Conservation (phyloP, 1,140 invertebrate genomes). For the Centruroides sculpturatus region DNA sequence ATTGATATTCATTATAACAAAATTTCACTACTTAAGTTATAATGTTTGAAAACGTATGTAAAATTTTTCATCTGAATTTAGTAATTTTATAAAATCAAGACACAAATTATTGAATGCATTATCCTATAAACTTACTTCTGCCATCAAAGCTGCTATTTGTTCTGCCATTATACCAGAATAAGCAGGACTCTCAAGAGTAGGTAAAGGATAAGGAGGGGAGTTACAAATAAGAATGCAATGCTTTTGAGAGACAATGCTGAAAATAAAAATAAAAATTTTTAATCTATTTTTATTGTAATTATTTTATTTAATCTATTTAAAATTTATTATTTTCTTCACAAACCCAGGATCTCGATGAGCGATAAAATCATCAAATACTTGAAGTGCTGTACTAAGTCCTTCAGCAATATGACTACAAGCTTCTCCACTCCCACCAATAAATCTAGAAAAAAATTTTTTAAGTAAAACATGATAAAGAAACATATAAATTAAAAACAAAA, state of each 20-base stretch:
- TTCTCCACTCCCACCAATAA: conserved; percentile 77
- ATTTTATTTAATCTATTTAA: not conserved
- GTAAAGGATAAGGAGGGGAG: conserved; percentile 77
- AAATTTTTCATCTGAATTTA: no score
- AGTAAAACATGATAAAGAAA: no score
- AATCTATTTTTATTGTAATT: not conserved
- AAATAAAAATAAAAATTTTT: conserved; percentile 1
- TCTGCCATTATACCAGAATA: conserved; percentile 57
- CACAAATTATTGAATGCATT: not conserved
- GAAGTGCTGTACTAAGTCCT: conserved; percentile 68
- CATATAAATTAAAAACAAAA: no score
- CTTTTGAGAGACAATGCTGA: conserved; percentile 32
- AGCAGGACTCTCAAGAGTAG: conserved; percentile 54
- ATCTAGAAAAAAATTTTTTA: conserved; percentile 35
- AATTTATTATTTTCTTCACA: conserved; percentile 1
- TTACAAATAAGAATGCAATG: conserved; percentile 84
- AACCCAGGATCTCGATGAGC: conserved; percentile 42
- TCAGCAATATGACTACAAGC: conserved; percentile 76
- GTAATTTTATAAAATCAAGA: no score
- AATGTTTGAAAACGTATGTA: no score
- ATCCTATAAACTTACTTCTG: conserved; percentile 38
- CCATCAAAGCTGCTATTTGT: conserved; percentile 53
- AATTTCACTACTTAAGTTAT: no score
- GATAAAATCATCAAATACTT: conserved; percentile 75
- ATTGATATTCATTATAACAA: no score